These are phyloP conservation scores for Aquatica leii DNA, from an alignment of 2,888 invertebrate genomes.

Conservation along the genomic window DNA sequence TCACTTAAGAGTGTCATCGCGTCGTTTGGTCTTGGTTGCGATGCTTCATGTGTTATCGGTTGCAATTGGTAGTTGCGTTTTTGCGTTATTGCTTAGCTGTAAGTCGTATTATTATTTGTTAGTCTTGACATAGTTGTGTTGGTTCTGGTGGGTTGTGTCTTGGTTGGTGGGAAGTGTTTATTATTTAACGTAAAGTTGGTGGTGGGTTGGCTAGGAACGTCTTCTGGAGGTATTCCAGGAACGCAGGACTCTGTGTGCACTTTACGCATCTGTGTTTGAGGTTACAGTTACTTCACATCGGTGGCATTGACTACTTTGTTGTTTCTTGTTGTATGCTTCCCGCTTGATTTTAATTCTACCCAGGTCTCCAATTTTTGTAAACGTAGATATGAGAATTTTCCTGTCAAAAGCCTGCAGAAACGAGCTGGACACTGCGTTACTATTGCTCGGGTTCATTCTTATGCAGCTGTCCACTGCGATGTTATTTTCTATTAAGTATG, in stretches of 20 bases:
- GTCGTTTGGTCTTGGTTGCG: not conserved
- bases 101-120: not conserved
- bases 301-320: constrained; percentile 44
- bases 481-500: no score
- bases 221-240: constrained; percentile 22
- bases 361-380: constrained; percentile 5
- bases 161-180: no score
- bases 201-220: no score
- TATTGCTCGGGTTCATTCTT: no score
- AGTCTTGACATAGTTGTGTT: not conserved
- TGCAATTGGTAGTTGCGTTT: no score
- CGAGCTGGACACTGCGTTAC: not conserved
- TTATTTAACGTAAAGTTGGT: no score
- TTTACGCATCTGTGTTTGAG: constrained; percentile 44
- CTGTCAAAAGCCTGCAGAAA: not conserved
- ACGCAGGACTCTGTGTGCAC: constrained; percentile 41
- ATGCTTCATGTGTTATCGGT: no score
- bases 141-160: no score
- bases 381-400: not conserved
- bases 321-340: constrained; percentile 42
- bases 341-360: constrained; percentile 28
- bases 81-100: no score
- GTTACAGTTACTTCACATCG: constrained; percentile 45
- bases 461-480: no score
- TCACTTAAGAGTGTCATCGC: not conserved